Evolutionary conservation across 2,888 invertebrate genomes (phyloP).

Genomic region (Hartigia nigra): DNA sequence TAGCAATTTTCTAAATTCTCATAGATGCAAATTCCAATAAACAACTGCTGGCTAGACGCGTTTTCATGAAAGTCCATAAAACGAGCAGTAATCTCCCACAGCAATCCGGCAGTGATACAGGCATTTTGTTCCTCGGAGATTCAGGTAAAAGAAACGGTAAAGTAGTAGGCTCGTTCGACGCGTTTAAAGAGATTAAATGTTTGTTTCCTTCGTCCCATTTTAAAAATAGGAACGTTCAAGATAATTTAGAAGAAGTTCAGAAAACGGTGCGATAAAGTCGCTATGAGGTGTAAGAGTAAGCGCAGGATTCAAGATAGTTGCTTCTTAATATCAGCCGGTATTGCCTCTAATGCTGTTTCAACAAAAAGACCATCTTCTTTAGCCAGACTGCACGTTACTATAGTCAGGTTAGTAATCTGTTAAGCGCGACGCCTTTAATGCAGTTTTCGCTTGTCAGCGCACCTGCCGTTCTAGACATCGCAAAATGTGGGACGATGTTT

Average conservation of each 20-base stretch:
- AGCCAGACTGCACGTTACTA: slow-evolving; percentile 26
- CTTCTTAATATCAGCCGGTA: slow-evolving; percentile 23
- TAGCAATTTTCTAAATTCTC: not conserved
- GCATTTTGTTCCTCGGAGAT: not conserved
- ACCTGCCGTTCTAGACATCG: slow-evolving; percentile 47
- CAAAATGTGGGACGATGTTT: slow-evolving; percentile 8
- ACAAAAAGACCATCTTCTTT: slow-evolving; percentile 19
- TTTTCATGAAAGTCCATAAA: not conserved
- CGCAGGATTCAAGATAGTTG: not conserved
- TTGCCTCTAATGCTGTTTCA: slow-evolving; percentile 48
- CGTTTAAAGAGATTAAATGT: not conserved
- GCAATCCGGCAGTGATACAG: not conserved
- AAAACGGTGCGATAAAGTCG: not conserved
- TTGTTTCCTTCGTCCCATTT: not conserved
- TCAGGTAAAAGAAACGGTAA: not conserved
- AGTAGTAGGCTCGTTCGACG: not conserved
- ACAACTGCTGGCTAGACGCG: not conserved
- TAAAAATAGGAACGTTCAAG: not conserved
- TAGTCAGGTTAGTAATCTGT: slow-evolving; percentile 49
- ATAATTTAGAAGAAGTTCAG: not conserved
- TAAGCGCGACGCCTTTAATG: slow-evolving; percentile 52
- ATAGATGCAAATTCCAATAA: not conserved
- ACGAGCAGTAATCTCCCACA: not conserved
- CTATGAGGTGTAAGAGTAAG: not conserved
- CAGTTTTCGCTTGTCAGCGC: slow-evolving; percentile 62